Evolutionary conservation across 2,888 invertebrate genomes (phyloP), one percentile per base, ranked within the genome.

Genomic region (Cantharis nigra): DNA sequence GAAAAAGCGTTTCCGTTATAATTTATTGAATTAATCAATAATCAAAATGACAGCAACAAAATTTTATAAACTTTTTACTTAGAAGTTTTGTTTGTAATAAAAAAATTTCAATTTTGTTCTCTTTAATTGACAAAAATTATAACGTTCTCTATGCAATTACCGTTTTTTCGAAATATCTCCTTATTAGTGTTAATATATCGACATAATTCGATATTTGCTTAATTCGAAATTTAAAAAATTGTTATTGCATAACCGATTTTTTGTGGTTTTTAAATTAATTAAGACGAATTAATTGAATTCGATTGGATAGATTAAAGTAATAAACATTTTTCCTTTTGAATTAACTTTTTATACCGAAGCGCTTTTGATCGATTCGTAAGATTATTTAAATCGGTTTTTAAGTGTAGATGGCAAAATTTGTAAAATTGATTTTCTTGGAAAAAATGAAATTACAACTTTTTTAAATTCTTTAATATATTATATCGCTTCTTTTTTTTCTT

Each of bases 261-360:
- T 67, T 67, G 26, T 67, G 65, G 23, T 67, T 67, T 65, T 67
- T 67, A 67, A 67, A 26, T 67, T 67, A 67, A 67, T 67, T 67
- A 67, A 67, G 23, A 64, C 65, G 26, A 20, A 67, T 67, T 67
- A 67, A 67, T 49, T 67, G 65, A 67, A 67, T 23, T 67, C 26
- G 65, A 67, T 67, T 26, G 26, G 26, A 67, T 67, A 23, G 65
- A 67, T 67, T 49, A 67, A 67, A 67, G 65, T 67, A 20, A 23
- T 67, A 67, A 67, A 67, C 20, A 67, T 23, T 20, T 67, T 26
- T 49, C 49, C n/a, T 49, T 49, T 49, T 49, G 49, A 49, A 49
- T 49, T 49, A 49, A 49, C 49, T 49, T 49, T 49, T 49, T 49
- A 49, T 49, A 49, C 49, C 49, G 49, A 49, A 49, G 49, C 49